Conservation (phyloP, 2,113 vertebrate species). For the Pelecanus crispus region DNA sequence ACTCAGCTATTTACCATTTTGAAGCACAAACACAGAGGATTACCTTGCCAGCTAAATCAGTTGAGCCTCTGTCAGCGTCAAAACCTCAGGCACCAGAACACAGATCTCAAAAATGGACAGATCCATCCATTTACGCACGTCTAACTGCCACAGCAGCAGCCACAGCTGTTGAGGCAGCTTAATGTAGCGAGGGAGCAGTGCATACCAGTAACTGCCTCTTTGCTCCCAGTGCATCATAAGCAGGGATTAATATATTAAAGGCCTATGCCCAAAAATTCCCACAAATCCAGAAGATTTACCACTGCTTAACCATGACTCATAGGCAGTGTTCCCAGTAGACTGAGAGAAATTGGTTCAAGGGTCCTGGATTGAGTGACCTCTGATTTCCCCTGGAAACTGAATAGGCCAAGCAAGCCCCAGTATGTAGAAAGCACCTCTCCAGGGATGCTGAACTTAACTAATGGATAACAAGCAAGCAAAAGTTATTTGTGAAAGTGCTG, state of each 20-base stretch:
- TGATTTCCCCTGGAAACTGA: background rate
- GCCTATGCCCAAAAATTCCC: background rate
- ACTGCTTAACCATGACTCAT: background rate
- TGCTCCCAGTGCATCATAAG: background rate
- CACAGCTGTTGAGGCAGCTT: background rate
- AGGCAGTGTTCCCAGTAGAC: background rate
- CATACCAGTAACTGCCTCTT: background rate
- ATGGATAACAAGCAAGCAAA: background rate
- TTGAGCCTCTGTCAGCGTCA: background rate
- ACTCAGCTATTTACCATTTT: background rate
- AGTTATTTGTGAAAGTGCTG: background rate
- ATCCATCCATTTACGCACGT: background rate
- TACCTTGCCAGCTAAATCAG: background rate
- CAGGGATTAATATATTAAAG: background rate
- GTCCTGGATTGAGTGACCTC: background rate
- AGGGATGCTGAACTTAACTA: background rate
- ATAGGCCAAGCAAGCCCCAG: background rate
- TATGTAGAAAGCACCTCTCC: background rate
- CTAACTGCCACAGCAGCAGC: background rate
- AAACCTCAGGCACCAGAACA: background rate
- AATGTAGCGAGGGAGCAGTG: background rate
- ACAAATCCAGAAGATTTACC: background rate
- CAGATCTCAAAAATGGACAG: background rate
- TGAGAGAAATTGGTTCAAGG: background rate
- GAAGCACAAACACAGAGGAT: background rate